phyloP scores from a whole-genome alignment of 1,140 invertebrate species.

The Ptiloglossa arizonensis region DNA sequence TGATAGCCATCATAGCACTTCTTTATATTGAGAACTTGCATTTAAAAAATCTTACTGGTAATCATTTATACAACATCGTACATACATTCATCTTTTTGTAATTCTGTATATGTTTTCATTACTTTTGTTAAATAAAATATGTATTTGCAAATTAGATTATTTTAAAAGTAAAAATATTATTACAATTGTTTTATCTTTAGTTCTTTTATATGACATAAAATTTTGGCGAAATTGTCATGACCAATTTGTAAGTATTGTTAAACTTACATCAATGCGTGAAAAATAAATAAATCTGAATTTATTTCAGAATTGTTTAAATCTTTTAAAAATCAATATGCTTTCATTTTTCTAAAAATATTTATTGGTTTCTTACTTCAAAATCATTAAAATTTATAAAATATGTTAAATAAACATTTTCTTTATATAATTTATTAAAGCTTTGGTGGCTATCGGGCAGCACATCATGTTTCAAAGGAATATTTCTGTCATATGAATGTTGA shows the following conservation, averaged over 20 bases:
- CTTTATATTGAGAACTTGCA: constrained; percentile 49
- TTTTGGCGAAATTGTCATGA: constrained; percentile 8
- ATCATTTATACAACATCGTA: no score
- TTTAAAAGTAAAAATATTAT: constrained; percentile 20
- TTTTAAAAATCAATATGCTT: constrained; percentile 4
- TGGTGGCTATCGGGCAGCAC: constrained; percentile 56
- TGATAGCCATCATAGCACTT: constrained; percentile 64
- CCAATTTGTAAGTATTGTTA: constrained; percentile 7
- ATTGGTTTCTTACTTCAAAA: neutral
- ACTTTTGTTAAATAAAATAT: constrained; percentile 20
- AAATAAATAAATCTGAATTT: constrained; percentile 33
- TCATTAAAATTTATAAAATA: constrained; percentile 16
- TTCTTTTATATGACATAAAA: neutral
- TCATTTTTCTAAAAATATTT: neutral
- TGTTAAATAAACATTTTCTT: constrained; percentile 43
- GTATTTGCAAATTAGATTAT: neutral
- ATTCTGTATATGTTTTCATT: constrained; percentile 33
- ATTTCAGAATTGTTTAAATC: constrained; percentile 2
- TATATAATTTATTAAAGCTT: constrained; percentile 35
- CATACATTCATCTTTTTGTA: constrained; percentile 15
- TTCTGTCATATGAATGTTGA: constrained; percentile 49
- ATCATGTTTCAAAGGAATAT: constrained; percentile 50
- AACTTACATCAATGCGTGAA: constrained; percentile 22
- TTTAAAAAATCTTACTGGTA: constrained; percentile 37
- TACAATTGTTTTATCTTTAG: constrained; percentile 9